These are phyloP conservation scores for Chrysopa pallens DNA, from an alignment of 1,140 invertebrate genomes.

Conservation along the genomic window DNA sequence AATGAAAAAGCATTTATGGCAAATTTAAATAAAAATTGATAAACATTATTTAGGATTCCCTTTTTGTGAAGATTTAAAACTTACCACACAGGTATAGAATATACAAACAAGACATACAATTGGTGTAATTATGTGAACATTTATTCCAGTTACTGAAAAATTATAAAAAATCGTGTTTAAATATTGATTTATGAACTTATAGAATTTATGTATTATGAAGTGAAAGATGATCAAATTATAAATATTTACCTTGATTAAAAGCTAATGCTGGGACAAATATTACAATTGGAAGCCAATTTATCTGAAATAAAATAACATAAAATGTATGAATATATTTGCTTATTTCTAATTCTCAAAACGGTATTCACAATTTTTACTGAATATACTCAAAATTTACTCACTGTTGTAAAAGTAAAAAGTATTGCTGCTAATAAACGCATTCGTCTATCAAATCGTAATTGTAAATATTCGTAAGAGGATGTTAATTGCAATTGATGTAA, in stretches of 20 bases:
- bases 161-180: no score
- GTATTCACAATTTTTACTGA: no score
- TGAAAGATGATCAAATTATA: no score
- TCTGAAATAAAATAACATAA: constrained; percentile 32
- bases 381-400: constrained; percentile 26
- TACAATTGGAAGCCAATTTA: constrained; percentile 48
- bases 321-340: no score
- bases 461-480: constrained; percentile 74
- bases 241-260: constrained; percentile 59
- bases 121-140: constrained; percentile 63
- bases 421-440: constrained; percentile 54
- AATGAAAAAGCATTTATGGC: no score
- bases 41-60: no score
- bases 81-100: constrained; percentile 79
- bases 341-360: no score
- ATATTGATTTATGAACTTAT: no score
- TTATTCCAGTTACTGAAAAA: constrained; percentile 68
- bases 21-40: no score
- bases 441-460: constrained; percentile 51
- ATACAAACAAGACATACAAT: constrained; percentile 78
- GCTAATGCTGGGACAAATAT: constrained; percentile 56
- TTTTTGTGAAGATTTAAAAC: no score
- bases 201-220: no score
- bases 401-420: constrained; percentile 49
- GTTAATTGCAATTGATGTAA: constrained; percentile 64